A percentile compares a stretch with the other conserved stretches of the same genome.
Evolutionary conservation across 2,888 invertebrate genomes (phyloP).

Genomic region (Mythimna pallens): DNA sequence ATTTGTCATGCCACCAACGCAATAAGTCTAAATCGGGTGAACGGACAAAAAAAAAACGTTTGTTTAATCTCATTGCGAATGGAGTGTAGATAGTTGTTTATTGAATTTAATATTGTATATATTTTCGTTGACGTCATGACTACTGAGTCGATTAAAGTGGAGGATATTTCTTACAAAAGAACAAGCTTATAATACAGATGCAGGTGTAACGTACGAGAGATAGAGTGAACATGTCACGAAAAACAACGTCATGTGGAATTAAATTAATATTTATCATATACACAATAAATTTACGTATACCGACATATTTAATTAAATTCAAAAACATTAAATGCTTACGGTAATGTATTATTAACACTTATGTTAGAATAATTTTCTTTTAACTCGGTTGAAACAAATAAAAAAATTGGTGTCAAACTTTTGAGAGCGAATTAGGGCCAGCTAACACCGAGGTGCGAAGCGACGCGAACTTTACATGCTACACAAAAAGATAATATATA

Average conservation of each 20-base stretch:
- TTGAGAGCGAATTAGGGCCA: neutral
- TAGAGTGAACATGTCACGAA: neutral
- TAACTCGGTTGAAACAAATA: neutral
- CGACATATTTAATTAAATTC: neutral
- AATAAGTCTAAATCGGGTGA: too few species aligned
- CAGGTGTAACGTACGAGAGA: neutral
- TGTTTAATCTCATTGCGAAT: too few species aligned
- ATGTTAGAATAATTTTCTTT: neutral
- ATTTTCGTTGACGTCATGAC: neutral
- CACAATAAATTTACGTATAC: neutral
- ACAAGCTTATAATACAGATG: neutral
- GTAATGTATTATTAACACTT: neutral
- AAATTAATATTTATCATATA: neutral
- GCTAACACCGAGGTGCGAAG: neutral
- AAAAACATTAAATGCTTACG: constrained; percentile 27
- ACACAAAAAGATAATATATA: neutral
- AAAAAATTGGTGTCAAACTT: neutral
- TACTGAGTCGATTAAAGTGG: neutral
- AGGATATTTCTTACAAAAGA: neutral
- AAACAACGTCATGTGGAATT: neutral
- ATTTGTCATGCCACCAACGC: too few species aligned
- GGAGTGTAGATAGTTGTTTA: too few species aligned
- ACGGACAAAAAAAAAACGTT: too few species aligned
- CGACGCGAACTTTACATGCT: neutral
- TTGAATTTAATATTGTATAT: neutral